These are phyloP conservation scores for Notothenia rossii DNA, from an alignment of 2,113 vertebrate genomes.

Conservation along the genomic window DNA sequence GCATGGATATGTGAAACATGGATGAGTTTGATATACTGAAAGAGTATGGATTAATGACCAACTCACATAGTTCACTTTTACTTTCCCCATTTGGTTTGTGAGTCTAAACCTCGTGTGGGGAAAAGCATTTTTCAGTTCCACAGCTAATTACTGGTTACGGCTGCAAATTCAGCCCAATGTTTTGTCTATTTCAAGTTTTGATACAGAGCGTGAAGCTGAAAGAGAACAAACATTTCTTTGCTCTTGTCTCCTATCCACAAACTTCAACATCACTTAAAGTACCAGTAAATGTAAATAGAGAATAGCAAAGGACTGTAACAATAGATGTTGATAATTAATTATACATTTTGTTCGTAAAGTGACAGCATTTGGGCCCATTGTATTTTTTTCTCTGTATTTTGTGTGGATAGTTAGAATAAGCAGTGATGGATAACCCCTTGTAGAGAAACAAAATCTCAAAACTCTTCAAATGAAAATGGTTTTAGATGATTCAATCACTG, in stretches of 20 bases:
- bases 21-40: constrained; percentile 4
- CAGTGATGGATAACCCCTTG: background rate
- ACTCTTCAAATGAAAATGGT: background rate
- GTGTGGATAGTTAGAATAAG: background rate
- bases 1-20: constrained; percentile 8
- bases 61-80: constrained; percentile 12
- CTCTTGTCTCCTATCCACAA: constrained; percentile 11
- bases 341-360: background rate
- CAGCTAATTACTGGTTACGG: constrained; percentile 74
- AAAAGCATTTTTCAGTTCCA: constrained; percentile 64
- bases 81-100: constrained; percentile 18
- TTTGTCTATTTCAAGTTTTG: constrained; percentile 69
- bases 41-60: constrained; percentile 28
- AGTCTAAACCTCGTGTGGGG: constrained; percentile 51
- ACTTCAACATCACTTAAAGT: constrained; percentile 14
- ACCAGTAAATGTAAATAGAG: background rate
- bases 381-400: background rate
- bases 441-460: background rate
- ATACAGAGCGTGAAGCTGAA: constrained; percentile 44
- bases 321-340: background rate
- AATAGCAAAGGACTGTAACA: background rate
- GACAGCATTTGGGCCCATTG: background rate
- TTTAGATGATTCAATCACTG: background rate
- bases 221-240: constrained; percentile 37
- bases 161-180: constrained; percentile 50